Base-by-base conservation (phyloP, 2,797 vertebrate genomes). In the Molossus molossus region DNA sequence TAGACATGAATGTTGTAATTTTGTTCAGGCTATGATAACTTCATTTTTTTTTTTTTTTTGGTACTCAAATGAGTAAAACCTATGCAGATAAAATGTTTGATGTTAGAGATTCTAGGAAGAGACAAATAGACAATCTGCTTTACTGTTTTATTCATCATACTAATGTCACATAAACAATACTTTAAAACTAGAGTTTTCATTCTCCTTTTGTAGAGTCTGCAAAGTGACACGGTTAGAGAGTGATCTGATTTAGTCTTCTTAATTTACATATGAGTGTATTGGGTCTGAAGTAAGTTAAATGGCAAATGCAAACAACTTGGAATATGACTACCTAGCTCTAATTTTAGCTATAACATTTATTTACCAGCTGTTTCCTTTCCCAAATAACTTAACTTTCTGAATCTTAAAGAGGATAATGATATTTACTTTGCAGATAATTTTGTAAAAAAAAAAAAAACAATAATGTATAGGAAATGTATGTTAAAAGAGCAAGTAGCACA, bases 1-100 rank as follows among this genome's bases (percentile, higher is more conserved):
- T 89, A 95, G 33, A 85, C 58, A 90, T 72, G 27, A 89, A 73
- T 67, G n/a, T 13, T 93, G 4, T 72, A 64, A 90, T 60, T 94
- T 91, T 91, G 14, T 90, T 85, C 9, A 72, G 48, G 5, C 4
- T 89, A 14, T 67, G 72, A 62, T 75, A 95, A 72, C 40, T 53
- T 5, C 69, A 79, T 85, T 29, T 77, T 77, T 45, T 37, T 72
- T 6, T n/a, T 58, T 58, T 29, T 53, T 72, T 29, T 88, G 33
- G 33, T 57, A 76, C 8, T 72, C 12, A 83, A 94, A 57, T 94
- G 6, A 93, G 14, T 82, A 69, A 92, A 94, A 90, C 72, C 11
- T 55, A 4, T 6, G 23, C 9, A 55, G 40, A 48, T 86, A 88
- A 92, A 95, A 79, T 90, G 84, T 60, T 64, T 45, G 3, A 9